Conservation (phyloP, 2,113 vertebrate genomes). For the Ondatra zibethicus region DNA sequence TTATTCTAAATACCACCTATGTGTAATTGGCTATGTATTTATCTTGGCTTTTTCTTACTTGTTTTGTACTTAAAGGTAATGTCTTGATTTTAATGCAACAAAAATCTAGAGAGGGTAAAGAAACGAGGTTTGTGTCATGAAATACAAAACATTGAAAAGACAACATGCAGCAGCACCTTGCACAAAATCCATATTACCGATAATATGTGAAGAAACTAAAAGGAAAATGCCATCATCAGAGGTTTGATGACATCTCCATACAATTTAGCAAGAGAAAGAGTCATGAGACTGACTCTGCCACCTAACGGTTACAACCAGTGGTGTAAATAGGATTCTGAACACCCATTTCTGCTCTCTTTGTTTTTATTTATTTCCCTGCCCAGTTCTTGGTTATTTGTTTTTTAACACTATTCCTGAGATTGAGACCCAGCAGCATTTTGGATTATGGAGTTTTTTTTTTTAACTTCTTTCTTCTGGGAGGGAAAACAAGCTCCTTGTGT, state of each 20-base stretch:
- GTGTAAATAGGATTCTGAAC: neutral
- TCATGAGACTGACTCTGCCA: neutral
- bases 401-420: conserved; percentile 52
- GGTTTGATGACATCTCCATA: conserved; percentile 35
- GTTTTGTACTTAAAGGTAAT: neutral
- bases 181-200: neutral
- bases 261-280: conserved; percentile 29
- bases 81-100: neutral
- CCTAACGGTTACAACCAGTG: neutral
- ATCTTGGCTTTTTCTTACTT: neutral
- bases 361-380: neutral
- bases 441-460: neutral
- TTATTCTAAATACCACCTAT: neutral
- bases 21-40: neutral
- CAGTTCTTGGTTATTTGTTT: neutral
- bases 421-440: conserved; percentile 17
- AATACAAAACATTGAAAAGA: neutral
- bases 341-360: conserved; percentile 9
- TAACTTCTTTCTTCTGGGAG: neutral
- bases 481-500: conserved; percentile 59
- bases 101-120: neutral
- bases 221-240: conserved; percentile 32
- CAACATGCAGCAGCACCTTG: neutral
- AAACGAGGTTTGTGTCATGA: neutral
- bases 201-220: neutral